Base-by-base conservation (phyloP, 2,888 invertebrate genomes). In the Drosophila formosana region DNA sequence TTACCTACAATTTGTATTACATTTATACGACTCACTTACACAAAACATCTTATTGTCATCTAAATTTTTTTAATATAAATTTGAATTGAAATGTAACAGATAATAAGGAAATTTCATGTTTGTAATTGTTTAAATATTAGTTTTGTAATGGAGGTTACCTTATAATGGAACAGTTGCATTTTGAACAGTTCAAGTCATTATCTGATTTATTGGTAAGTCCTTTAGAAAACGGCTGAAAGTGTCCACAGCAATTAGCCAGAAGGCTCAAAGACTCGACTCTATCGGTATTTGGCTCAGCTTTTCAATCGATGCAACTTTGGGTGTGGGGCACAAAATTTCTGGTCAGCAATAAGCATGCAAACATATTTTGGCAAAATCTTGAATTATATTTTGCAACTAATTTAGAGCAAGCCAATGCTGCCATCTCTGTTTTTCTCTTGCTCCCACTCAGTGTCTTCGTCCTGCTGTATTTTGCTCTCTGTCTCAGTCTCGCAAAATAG, bases 371-470 rank as follows among this genome's bases (percentile, higher is more conserved):
- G 30, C 66, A 77, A 41, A 66, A 34, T 69, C 71, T 67, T 67
- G 62, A 74, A 80, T 88, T 76, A 82, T 82, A 76, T 86, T 86
- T 82, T 66, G 47, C 49, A 85, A 85, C 86, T 85, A 82, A 88
- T 82, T 82, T 82, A 43, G 61, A 79, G 63, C 43, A 37, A 25
- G 61, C 34, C 60, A 50, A 47, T 52, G 45, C 37, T 18, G 41
- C n/a, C 34, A 30, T 53, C 34, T 25, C 43, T 66, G 26, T 28
- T 9, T 62, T 43, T 55, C n/a, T 5, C 46, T 45, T 26, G 34
- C 51, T 28, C 32, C 6, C 52, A 26, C 41, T 39, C 56, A 13
- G 23, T 56, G 28, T 53, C 41, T 57, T 60, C 26, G 11, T 37
- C 11, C 4, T 6, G 9, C 4, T 46, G 37, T 37, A 18, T 13